phyloP scores from a whole-genome alignment of 1,140 invertebrate genomes.

The Philotrypesis tridentata region DNA sequence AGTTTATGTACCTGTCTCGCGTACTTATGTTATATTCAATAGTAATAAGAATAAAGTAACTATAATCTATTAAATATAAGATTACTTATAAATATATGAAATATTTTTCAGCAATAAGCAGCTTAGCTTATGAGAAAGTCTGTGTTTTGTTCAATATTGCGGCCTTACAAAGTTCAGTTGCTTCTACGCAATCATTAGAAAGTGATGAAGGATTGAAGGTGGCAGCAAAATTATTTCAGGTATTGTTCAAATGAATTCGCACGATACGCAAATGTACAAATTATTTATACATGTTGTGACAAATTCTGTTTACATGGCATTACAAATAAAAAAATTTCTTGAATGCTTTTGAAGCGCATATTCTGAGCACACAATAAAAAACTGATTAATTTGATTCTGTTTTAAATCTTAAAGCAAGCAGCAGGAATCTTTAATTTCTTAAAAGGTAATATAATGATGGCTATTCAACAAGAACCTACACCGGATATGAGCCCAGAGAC shows the following conservation, averaged over 20 bases:
- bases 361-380: no score
- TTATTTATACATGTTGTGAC: no score
- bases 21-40: no score
- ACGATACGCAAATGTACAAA: no score
- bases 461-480: slow-evolving; percentile 95
- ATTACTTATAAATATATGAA: not conserved
- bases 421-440: slow-evolving; percentile 93
- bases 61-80: not conserved
- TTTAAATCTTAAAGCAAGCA: slow-evolving; percentile 80
- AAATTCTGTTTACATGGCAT: no score
- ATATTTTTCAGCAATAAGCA: slow-evolving; percentile 81
- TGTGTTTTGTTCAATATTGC: slow-evolving; percentile 98
- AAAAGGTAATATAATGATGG: slow-evolving; percentile 88
- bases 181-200: slow-evolving; percentile 87
- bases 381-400: slow-evolving; percentile 9
- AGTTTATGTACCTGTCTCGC: no score
- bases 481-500: slow-evolving; percentile 96
- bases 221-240: slow-evolving; percentile 94
- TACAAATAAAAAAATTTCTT: no score
- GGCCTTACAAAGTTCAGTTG: slow-evolving; percentile 93
- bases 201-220: slow-evolving; percentile 95
- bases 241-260: no score
- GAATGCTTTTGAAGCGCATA: no score
- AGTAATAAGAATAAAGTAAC: no score
- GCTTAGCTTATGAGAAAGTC: slow-evolving; percentile 92